Percentiles rank a stretch among this genome's conserved stretches.
These are phyloP conservation scores for Cynopterus brachyotis DNA, from an alignment of 2,113 vertebrate genomes.

Conservation along the genomic window DNA sequence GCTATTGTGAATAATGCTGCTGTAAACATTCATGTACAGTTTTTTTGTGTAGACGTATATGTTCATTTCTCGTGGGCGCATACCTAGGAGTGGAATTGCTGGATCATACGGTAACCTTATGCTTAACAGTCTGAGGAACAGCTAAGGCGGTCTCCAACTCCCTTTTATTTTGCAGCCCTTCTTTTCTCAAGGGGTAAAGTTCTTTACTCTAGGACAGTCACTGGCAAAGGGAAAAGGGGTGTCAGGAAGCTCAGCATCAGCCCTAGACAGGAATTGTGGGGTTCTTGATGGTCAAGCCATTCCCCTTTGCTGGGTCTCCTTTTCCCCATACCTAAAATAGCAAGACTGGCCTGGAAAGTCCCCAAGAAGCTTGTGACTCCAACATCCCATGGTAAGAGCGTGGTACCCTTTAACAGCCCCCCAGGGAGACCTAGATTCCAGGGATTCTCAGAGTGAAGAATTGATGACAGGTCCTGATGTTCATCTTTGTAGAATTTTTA, in stretches of 20 bases:
- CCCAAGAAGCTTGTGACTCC: neutral
- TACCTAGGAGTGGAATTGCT: neutral
- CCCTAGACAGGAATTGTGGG: neutral
- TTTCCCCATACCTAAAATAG: neutral
- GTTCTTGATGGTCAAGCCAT: neutral
- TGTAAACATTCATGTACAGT: fast-evolving
- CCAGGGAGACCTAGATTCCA: neutral
- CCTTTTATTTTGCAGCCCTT: neutral
- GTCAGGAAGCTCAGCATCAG: neutral
- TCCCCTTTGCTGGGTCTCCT: neutral
- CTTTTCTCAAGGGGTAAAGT: neutral
- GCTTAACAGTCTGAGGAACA: neutral
- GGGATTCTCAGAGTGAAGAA: neutral
- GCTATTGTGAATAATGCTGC: neutral
- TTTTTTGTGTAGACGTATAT: neutral
- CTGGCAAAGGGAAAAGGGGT: neutral
- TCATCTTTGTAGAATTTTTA: neutral
- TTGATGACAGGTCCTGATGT: too few species aligned
- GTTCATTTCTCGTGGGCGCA: neutral
- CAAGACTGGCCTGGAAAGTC: neutral
- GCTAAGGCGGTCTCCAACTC: neutral
- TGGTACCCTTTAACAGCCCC: neutral
- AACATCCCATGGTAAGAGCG: too few species aligned
- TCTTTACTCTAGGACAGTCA: neutral
- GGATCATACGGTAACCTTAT: neutral